Conservation (phyloP, 2,113 vertebrate species). For the Cinclus cinclus region DNA sequence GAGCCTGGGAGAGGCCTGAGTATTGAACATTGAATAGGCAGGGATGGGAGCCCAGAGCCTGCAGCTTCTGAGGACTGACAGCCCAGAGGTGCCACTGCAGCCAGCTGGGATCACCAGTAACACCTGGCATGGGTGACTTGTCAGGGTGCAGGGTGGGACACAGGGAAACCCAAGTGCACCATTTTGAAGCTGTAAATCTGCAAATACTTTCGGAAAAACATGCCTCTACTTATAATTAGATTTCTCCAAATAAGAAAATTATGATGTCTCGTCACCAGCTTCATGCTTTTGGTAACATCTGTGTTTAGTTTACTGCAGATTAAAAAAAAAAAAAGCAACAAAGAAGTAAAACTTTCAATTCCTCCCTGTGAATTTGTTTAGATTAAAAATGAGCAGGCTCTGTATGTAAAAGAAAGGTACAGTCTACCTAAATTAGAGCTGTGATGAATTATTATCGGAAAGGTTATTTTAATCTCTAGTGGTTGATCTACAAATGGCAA, state of each 20-base stretch:
- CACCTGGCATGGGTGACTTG: slow-evolving; percentile 11
- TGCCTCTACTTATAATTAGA: not conserved
- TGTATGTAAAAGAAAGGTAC: not conserved
- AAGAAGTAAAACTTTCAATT: not conserved
- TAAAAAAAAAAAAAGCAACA: not conserved
- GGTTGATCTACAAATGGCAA: slow-evolving; percentile 36
- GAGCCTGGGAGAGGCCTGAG: not conserved
- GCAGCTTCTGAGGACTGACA: not conserved
- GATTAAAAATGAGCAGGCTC: slow-evolving; percentile 10
- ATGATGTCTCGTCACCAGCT: not conserved
- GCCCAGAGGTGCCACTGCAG: slow-evolving; percentile 24
- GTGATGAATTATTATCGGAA: slow-evolving; percentile 19
- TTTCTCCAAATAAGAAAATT: not conserved
- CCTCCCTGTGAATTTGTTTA: slow-evolving; percentile 30
- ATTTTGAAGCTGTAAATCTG: not conserved
- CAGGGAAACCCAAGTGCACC: not conserved
- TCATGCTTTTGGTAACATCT: slow-evolving; percentile 27
- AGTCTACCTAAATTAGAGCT: not conserved
- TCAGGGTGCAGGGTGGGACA: not conserved
- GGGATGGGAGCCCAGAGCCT: not conserved
- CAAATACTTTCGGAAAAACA: not conserved
- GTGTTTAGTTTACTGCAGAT: slow-evolving; percentile 27
- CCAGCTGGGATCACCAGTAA: not conserved
- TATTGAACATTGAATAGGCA: not conserved
- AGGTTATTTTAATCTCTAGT: slow-evolving; percentile 44